Conservation (phyloP, 2,888 invertebrate species). For the Chrysomela aeneicollis region DNA sequence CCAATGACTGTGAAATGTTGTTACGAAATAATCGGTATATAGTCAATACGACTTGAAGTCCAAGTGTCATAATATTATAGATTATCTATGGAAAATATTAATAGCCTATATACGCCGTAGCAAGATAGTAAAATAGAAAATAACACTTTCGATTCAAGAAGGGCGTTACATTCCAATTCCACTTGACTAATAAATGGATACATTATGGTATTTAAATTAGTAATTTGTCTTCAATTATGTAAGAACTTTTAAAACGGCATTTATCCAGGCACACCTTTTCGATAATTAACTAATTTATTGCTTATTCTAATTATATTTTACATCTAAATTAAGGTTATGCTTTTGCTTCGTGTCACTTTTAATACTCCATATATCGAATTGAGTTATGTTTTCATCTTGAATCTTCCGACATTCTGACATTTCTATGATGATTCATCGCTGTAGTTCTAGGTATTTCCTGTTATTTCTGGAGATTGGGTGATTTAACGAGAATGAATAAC, state of each 20-base stretch:
- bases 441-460: too few species aligned
- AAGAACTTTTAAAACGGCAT: conserved; percentile 14
- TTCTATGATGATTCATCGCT: not conserved
- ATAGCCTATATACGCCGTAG: not conserved
- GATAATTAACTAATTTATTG: conserved; percentile 11
- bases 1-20: not conserved
- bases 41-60: not conserved
- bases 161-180: not conserved
- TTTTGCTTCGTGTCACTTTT: not conserved
- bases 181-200: not conserved
- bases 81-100: conserved; percentile 3
- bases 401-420: not conserved
- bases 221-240: conserved; percentile 18
- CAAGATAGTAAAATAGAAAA: not conserved
- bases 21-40: not conserved
- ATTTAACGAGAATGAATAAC: too few species aligned
- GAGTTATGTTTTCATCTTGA: not conserved
- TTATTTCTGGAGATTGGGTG: too few species aligned
- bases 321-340: conserved; percentile 7
- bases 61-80: conserved; percentile 1
- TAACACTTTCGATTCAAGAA: conserved; percentile 1
- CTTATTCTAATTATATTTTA: conserved; percentile 11
- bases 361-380: not conserved
- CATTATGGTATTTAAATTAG: conserved; percentile 5
- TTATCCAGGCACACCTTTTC: conserved; percentile 8